phyloP scores from a whole-genome alignment of 2,113 vertebrate species.

The Turdus rufiventris region DNA sequence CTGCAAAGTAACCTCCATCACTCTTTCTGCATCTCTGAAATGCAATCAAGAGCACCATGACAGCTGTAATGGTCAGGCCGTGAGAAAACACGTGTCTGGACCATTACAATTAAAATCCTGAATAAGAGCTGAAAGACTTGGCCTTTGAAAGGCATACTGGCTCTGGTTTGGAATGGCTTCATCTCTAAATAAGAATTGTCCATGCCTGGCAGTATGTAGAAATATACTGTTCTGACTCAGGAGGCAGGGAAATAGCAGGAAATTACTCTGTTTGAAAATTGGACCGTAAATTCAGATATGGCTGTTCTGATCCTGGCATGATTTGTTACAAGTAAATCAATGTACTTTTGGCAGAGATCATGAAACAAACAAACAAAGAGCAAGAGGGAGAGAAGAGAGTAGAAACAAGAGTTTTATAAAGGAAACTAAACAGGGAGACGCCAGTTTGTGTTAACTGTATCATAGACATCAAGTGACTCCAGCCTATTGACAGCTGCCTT shows the following conservation, averaged over 20 bases:
- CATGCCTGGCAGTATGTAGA: not conserved
- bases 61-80: not conserved
- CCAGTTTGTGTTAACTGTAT: not conserved
- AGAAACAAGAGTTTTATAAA: not conserved
- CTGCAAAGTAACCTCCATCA: not conserved
- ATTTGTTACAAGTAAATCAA: slow-evolving; percentile 6
- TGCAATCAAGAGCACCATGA: not conserved
- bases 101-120: not conserved
- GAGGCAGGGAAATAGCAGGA: slow-evolving; percentile 45
- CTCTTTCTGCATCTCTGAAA: not conserved
- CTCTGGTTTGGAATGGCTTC: slow-evolving; percentile 3
- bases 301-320: slow-evolving; percentile 5
- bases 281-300: slow-evolving; percentile 38
- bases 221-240: slow-evolving; percentile 40
- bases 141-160: not conserved
- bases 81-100: not conserved
- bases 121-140: not conserved
- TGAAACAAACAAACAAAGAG: not conserved
- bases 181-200: not conserved
- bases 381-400: not conserved
- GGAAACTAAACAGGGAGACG: not conserved
- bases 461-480: not conserved
- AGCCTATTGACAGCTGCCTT: not conserved
- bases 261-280: slow-evolving; percentile 45
- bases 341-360: not conserved